Evolutionary conservation across 2,797 vertebrate species (phyloP), one percentile per base, ranked within the genome.

Genomic region (Sebastes diaconus): DNA sequence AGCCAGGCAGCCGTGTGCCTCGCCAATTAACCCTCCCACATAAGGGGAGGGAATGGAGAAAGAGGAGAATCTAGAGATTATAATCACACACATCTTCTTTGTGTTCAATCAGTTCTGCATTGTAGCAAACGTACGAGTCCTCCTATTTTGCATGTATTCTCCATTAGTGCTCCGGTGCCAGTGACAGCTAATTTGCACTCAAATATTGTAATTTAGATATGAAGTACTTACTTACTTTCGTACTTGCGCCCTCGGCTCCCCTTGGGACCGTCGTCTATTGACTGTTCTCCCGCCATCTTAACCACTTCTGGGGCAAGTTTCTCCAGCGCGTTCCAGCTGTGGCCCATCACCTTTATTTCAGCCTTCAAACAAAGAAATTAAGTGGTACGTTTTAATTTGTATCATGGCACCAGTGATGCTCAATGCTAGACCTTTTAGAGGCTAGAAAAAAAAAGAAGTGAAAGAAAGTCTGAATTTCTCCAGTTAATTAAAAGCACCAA

Each of bases 1-100:
- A 87, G 86, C 81, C 70, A 55, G 81, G 81, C 73, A 72, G 77
- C 59, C 65, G 72, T 83, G 84, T 80, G 86, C 84, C 86, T 87
- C 81, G 83, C 91, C 90, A 94, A 94, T 96, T 95, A 94, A 94
- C 88, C 88, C 84, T 92, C 83, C 76, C 73, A 65, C 76, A 75
- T 84, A 67, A 79, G 73, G 75, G 77, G 75, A 72, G 75, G 68
- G 73, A 60, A 72, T 42, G 32, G 46, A 65, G 57, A 73, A 68
- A 74, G 27, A 68, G 27, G 52, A 55, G 36, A 88, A 61, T 79
- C 14, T 63, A 24, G 70, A 83, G 84, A 87, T 89, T 84, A 74
- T 60, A 90, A 90, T 73, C 78, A 72, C 86, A 83, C 73, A 57
- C 61, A 60, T 71, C 87, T 68, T 75, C 68, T 84, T 55, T 84